Evolutionary conservation across 2,797 vertebrate species (phyloP).

Genomic region (Leontopithecus rosalia): DNA sequence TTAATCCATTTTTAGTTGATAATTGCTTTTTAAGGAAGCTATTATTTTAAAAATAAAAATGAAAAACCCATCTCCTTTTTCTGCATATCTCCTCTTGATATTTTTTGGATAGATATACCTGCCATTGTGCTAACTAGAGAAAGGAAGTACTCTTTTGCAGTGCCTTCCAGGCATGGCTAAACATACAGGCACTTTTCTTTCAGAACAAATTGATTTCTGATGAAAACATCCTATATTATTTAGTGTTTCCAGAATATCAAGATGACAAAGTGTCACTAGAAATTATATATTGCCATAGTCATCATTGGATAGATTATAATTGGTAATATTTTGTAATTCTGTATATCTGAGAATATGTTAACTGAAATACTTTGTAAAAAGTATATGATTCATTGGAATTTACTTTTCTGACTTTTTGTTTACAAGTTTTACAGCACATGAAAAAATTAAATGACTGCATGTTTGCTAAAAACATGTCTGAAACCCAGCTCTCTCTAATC

Average conservation of each 20-base stretch:
- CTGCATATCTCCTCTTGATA: background rate
- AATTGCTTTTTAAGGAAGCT: background rate
- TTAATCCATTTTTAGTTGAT: background rate
- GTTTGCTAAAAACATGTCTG: slow-evolving; percentile 17
- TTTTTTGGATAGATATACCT: background rate
- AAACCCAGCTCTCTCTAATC: slow-evolving; percentile 52
- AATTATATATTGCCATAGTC: slow-evolving; percentile 30
- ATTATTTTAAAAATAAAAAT: slow-evolving; percentile 29
- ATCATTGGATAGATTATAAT: slow-evolving; percentile 36
- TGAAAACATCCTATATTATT: slow-evolving; percentile 37
- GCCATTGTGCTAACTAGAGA: background rate
- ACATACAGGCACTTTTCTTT: slow-evolving; percentile 65
- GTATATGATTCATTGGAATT: background rate
- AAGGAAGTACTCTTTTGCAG: background rate
- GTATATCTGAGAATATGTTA: background rate
- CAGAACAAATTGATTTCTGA: slow-evolving; percentile 59
- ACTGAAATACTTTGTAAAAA: slow-evolving; percentile 33
- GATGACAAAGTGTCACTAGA: slow-evolving; percentile 16
- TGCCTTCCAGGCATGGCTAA: slow-evolving; percentile 30
- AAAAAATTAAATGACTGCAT: slow-evolving; percentile 22
- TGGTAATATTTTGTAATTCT: background rate
- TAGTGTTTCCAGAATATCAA: slow-evolving; percentile 51
- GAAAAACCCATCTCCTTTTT: background rate
- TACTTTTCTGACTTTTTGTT: background rate
- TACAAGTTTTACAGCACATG: background rate